Evolutionary conservation across 2,797 vertebrate genomes (phyloP).

Genomic region (Ataeniobius toweri): DNA sequence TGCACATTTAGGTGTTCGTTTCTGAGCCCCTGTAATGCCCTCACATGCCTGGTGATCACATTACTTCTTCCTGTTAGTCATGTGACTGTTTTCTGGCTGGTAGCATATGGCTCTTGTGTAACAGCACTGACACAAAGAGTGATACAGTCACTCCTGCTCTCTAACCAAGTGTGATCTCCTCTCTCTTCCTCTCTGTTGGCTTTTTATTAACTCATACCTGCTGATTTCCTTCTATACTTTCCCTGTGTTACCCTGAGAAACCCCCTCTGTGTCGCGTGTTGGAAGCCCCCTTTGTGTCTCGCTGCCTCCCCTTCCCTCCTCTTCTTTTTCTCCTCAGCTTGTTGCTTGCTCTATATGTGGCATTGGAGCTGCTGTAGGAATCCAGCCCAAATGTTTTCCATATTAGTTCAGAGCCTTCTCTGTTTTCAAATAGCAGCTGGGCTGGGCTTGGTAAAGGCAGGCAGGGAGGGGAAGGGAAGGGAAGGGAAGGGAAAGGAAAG

Average conservation of each 20-base stretch:
- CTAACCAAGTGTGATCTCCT: slow-evolving; percentile 62
- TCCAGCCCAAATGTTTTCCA: slow-evolving; percentile 94
- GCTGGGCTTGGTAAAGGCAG: slow-evolving; percentile 72
- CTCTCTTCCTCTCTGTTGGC: slow-evolving; percentile 38
- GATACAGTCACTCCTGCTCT: slow-evolving; percentile 57
- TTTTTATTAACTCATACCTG: slow-evolving; percentile 64
- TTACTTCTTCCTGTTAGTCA: slow-evolving; percentile 77
- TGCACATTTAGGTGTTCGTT: slow-evolving; percentile 6
- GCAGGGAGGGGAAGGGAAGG: slow-evolving; percentile 62
- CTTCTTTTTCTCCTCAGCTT: slow-evolving; percentile 60
- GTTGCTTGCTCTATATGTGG: slow-evolving; percentile 87
- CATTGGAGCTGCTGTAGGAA: slow-evolving; percentile 80
- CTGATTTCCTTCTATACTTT: slow-evolving; percentile 41
- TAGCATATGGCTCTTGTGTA: slow-evolving; percentile 70
- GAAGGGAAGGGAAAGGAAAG: slow-evolving; percentile 44
- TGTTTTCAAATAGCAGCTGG: slow-evolving; percentile 83
- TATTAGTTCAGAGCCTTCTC: slow-evolving; percentile 93
- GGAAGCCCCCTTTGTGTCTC: slow-evolving; percentile 82
- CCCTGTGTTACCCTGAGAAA: slow-evolving; percentile 33
- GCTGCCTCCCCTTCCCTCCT: slow-evolving; percentile 56
- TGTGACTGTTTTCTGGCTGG: slow-evolving; percentile 71
- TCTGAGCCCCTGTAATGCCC: slow-evolving; percentile 51
- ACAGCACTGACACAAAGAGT: slow-evolving; percentile 71
- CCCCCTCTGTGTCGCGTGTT: slow-evolving; percentile 76
- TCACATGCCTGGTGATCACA: slow-evolving; percentile 78